Evolutionary conservation across 2,797 vertebrate species (phyloP).

Genomic region (Falco biarmicus): DNA sequence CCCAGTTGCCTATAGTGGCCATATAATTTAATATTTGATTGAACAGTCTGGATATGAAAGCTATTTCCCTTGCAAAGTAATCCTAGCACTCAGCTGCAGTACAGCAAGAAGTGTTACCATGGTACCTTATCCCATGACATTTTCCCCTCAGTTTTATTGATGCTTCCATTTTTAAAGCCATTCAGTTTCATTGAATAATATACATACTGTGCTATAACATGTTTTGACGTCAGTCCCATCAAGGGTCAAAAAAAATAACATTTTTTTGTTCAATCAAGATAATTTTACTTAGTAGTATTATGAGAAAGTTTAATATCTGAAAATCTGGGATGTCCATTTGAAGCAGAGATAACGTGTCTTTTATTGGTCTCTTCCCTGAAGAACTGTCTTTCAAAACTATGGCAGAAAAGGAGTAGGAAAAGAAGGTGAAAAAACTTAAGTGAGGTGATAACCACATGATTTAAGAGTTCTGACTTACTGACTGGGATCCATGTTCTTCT

Average conservation of each 20-base stretch:
- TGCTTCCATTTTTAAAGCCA: neutral
- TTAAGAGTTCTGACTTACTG: neutral
- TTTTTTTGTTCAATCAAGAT: neutral
- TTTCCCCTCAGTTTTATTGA: neutral
- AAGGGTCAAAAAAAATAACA: neutral
- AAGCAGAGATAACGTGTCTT: neutral
- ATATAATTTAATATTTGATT: slow-evolving; percentile 26
- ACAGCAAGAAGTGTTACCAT: slow-evolving; percentile 12
- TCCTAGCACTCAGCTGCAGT: neutral
- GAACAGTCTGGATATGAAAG: neutral
- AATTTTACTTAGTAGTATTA: neutral
- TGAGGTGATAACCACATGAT: neutral
- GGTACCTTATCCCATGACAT: neutral
- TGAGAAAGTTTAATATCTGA: neutral
- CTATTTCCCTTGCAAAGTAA: slow-evolving; percentile 35
- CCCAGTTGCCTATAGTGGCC: neutral
- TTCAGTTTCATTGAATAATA: neutral
- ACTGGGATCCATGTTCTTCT: neutral
- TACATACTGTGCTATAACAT: neutral
- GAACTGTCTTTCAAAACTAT: neutral
- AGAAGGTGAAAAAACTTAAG: neutral
- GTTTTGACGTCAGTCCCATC: neutral
- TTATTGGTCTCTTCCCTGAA: neutral
- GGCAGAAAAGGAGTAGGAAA: neutral
- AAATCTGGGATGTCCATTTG: neutral